A percentile compares a stretch with the other conserved stretches of the same genome.
Evolutionary conservation across 2,888 invertebrate genomes (phyloP).

Genomic region (Stegana nigrithorax): DNA sequence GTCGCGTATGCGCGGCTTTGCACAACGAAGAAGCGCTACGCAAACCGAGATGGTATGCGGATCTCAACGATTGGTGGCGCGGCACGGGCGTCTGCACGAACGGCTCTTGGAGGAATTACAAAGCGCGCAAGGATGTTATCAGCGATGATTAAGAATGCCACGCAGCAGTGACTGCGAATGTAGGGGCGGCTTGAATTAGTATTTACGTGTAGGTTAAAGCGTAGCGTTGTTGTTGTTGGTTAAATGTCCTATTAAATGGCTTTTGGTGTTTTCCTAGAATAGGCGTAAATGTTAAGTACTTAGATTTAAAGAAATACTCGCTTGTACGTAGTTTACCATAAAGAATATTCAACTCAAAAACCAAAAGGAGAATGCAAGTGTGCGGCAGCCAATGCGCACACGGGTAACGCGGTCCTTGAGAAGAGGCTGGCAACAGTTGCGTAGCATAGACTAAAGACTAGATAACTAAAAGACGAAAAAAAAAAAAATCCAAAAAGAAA

Average conservation of each 20-base stretch:
- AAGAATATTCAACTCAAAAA: too few relatives aligned
- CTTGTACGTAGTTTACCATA: conserved; percentile 12
- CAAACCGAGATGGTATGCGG: conserved; percentile 69
- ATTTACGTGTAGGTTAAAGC: too few relatives aligned
- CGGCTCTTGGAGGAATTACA: conserved; percentile 75
- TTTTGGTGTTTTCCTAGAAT: conserved; percentile 30
- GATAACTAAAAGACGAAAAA: neutral
- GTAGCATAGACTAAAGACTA: conserved; percentile 7
- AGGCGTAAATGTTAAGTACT: conserved; percentile 28
- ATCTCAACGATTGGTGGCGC: conserved; percentile 95
- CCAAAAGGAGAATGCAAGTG: too few relatives aligned
- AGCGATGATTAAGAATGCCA: conserved; percentile 63
- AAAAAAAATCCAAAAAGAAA: neutral
- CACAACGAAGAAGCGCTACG: conserved; percentile 69
- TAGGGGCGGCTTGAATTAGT: conserved; percentile 1
- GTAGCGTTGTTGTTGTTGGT: conserved; percentile 38
- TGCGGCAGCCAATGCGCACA: neutral
- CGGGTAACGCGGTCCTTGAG: too few relatives aligned
- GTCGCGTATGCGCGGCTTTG: conserved; percentile 73
- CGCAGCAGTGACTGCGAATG: conserved; percentile 25
- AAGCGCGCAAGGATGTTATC: conserved; percentile 69
- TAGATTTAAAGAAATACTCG: conserved; percentile 20
- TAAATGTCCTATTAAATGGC: conserved; percentile 13
- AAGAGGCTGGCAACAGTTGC: neutral
- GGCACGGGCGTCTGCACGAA: conserved; percentile 82